A percentile compares a stretch with the other conserved stretches of the same genome.
Conservation (phyloP, 2,888 invertebrate genomes). For the Euzophera pinguis region DNA sequence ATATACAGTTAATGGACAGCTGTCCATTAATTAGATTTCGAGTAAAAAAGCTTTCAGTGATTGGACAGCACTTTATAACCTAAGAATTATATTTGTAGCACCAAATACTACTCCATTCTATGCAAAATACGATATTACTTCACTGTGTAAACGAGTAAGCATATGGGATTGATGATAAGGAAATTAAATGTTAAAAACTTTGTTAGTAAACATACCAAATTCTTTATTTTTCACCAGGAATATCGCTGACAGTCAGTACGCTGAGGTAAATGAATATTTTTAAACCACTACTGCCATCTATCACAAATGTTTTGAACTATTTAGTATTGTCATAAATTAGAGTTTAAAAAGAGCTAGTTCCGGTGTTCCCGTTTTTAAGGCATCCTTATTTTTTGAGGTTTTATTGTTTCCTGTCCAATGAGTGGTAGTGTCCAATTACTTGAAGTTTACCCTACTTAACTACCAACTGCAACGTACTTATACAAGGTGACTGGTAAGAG, state of each 20-base stretch:
- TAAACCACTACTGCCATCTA: not conserved
- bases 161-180: not conserved
- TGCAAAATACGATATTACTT: not conserved
- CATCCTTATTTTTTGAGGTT: not conserved
- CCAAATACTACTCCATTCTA: not conserved
- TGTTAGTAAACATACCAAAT: not conserved
- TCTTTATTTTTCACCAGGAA: not conserved
- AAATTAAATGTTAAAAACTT: not conserved
- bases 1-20: slow-evolving; percentile 11
- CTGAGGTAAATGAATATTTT: not conserved
- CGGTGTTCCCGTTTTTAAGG: not conserved
- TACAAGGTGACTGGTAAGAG: too few relatives aligned
- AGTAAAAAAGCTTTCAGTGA: not conserved
- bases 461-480: too few relatives aligned
- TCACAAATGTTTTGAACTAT: not conserved
- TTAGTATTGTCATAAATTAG: not conserved
- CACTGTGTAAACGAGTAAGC: not conserved
- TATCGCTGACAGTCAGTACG: not conserved
- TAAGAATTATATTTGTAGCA: not conserved
- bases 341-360: not conserved
- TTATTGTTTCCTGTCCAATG: not conserved
- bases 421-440: too few relatives aligned
- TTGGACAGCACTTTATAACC: not conserved
- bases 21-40: slow-evolving; percentile 11
- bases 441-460: not conserved